A percentile compares a stretch with the other conserved stretches of the same genome.
Evolutionary conservation across 2,797 vertebrate species (phyloP).

Genomic region (Halcyon badia): DNA sequence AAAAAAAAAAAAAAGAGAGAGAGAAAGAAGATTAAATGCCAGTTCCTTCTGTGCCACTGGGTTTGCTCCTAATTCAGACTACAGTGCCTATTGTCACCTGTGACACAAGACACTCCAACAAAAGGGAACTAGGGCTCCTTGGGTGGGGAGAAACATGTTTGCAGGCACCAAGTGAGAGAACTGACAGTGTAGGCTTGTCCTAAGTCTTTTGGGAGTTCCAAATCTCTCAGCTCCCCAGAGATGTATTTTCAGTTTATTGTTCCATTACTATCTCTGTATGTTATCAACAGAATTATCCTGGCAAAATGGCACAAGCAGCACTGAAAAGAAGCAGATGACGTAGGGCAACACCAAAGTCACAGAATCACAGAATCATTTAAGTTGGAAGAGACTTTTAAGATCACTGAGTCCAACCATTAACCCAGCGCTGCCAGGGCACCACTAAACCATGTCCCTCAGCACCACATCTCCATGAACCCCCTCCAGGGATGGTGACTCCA

Average conservation of each 20-base stretch:
- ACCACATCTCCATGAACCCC: background rate
- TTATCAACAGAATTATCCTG: rapidly evolving
- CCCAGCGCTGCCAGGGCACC: background rate
- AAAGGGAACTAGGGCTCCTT: background rate
- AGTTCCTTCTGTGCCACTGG: background rate
- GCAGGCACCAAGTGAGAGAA: background rate
- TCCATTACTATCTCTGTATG: rapidly evolving
- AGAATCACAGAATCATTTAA: background rate
- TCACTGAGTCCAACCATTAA: background rate
- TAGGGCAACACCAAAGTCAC: background rate
- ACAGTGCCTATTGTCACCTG: rapidly evolving
- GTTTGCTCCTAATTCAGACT: background rate
- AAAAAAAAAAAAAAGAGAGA: background rate
- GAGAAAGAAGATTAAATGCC: background rate
- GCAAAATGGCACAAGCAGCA: background rate
- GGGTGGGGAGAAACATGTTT: rapidly evolving
- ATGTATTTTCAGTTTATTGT: rapidly evolving
- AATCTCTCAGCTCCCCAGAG: background rate
- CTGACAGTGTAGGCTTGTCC: rapidly evolving
- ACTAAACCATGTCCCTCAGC: background rate
- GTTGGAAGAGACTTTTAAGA: background rate
- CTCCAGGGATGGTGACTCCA: background rate
- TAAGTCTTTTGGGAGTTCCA: rapidly evolving
- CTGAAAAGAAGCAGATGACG: too few relatives aligned
- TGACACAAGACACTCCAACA: background rate